Evolutionary conservation across 2,888 invertebrate species (phyloP).

Genomic region (Leptodirus hochenwartii): DNA sequence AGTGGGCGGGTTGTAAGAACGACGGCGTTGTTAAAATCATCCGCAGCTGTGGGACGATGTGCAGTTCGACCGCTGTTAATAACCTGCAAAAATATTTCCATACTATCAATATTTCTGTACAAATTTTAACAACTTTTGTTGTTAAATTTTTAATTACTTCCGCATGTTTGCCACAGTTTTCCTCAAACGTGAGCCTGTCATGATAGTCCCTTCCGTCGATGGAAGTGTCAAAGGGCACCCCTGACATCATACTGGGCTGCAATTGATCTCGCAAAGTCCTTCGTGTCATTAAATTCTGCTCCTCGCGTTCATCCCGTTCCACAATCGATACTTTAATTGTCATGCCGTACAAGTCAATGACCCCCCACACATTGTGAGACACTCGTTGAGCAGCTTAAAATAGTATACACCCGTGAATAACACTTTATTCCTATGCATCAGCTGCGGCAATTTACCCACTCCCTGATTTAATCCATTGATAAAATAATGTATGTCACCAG

Average conservation of each 20-base stretch:
- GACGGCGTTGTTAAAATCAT: slow-evolving; percentile 88
- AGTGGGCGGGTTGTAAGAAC: slow-evolving; percentile 75
- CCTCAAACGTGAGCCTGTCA: slow-evolving; percentile 73
- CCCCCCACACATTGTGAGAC: slow-evolving; percentile 74
- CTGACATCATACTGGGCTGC: no score
- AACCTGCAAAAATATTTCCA: slow-evolving; percentile 31
- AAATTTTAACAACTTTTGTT: slow-evolving; percentile 8
- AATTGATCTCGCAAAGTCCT: slow-evolving; percentile 41
- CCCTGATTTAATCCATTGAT: slow-evolving; percentile 90
- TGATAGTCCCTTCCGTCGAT: slow-evolving; percentile 31
- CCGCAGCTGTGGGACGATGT: slow-evolving; percentile 79
- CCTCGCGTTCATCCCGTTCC: slow-evolving; percentile 62
- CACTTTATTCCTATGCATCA: no score
- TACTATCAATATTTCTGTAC: no score
- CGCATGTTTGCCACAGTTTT: slow-evolving; percentile 82
- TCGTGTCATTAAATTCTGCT: slow-evolving; percentile 53
- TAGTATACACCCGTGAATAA: no score
- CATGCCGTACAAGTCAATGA: slow-evolving; percentile 90
- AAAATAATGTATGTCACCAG: slow-evolving; percentile 77
- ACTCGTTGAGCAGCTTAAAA: slow-evolving; percentile 75
- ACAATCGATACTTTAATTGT: slow-evolving; percentile 79
- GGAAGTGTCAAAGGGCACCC: no score
- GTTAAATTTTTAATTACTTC: slow-evolving; percentile 26
- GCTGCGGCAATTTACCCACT: no score
- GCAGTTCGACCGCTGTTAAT: slow-evolving; percentile 82